A percentile compares a stretch with the other conserved stretches of the same genome.
phyloP scores from a whole-genome alignment of 1,140 invertebrate species.

The honey bee (Apis mellifera) region Amel_HAv3.1 CM009936.2:10892001-10892500 shows the following conservation, averaged over 20 bases:
- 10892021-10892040: too few species aligned
- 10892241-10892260: slow-evolving; percentile 61
- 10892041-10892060: too few species aligned
- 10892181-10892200: slow-evolving; percentile 70
- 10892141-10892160: slow-evolving; percentile 9
- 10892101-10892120: background rate
- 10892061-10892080: too few species aligned
- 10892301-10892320: slow-evolving; percentile 49
- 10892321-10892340: slow-evolving; percentile 39
- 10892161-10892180: slow-evolving; percentile 23
- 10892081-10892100: background rate
- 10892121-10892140: slow-evolving; percentile 63
- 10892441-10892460: slow-evolving; percentile 2
- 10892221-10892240: slow-evolving; percentile 67
- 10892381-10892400: slow-evolving; percentile 40
- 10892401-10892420: slow-evolving; percentile 34
- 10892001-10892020: too few species aligned
- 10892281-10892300: slow-evolving; percentile 63
- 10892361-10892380: slow-evolving; percentile 34
- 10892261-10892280: slow-evolving; percentile 41
- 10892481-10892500: background rate
- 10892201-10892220: slow-evolving; percentile 65
- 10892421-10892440: slow-evolving; percentile 21
- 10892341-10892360: slow-evolving; percentile 37
- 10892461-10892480: background rate